Evolutionary conservation across 2,888 invertebrate genomes (phyloP).

Genomic region (Acanthosepion lycidas): DNA sequence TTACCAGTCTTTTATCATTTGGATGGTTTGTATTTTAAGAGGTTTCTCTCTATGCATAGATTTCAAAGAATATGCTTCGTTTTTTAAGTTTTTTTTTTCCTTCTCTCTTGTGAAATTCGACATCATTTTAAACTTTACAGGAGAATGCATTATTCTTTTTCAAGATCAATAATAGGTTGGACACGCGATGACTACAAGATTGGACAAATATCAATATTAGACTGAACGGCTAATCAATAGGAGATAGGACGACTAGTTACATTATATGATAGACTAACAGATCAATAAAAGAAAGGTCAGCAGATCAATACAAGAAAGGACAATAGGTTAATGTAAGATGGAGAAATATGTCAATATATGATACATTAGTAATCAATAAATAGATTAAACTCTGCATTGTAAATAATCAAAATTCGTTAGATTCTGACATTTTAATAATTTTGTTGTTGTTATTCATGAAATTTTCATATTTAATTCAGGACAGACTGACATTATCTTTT

Average conservation of each 20-base stretch:
- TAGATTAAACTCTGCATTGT: background rate
- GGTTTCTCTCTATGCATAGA: no score
- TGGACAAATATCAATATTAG: constrained; percentile 33
- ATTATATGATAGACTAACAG: background rate
- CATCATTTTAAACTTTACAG: background rate
- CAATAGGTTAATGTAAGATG: background rate
- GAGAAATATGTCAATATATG: background rate
- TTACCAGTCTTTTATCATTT: no score
- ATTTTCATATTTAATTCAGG: background rate
- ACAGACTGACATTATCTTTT: no score
- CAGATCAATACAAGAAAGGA: background rate
- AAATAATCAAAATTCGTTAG: background rate
- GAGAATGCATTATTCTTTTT: constrained; percentile 4
- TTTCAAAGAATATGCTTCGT: no score
- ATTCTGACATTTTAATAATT: background rate
- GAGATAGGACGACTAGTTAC: background rate
- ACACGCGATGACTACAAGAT: constrained; percentile 22
- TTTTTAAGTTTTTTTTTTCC: background rate
- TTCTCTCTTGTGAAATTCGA: background rate
- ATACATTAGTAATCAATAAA: background rate
- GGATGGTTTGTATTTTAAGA: no score
- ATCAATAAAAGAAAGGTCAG: background rate
- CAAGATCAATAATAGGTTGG: background rate
- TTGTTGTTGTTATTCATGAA: background rate
- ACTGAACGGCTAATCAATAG: background rate